Base-by-base conservation (phyloP, 2,113 vertebrate genomes). In the Urocitellus parryii region DNA sequence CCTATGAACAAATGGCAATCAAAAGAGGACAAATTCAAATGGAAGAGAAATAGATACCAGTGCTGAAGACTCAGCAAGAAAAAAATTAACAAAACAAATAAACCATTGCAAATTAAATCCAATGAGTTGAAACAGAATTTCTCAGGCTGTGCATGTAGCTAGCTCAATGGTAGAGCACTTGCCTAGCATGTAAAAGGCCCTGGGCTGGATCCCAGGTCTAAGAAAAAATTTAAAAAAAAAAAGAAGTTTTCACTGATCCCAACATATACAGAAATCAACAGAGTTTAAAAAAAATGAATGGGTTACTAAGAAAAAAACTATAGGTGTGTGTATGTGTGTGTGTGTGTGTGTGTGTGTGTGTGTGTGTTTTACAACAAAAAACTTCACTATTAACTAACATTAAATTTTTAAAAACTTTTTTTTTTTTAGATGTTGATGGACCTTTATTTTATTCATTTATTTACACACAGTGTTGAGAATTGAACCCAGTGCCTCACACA, bases 1-100 rank as follows among this genome's bases (percentile, higher is more conserved):
- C 99, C 99, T 99, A 39, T 2, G 70, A 5, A 56, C 82, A 94
- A 93, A 83, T 2, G 45, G 91, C 32, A 56, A 96, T 48, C 77
- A 97, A 58, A 93, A 88, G 48, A 89, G 68, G 78, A 91, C 34
- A 96, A 58, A 86, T 87, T 97, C 86, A 96, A 80, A 94, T 1
- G 12, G 45, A 72, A 81, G 74, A 83, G 61, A 80, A 88, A 95
- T 5, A 85, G 37, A 42, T 2, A 82, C 61, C 4, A 3, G 42
- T 13, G 61, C 37, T 29, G 63, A 63, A 88, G 45, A 67, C 11
- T 94, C 91, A 56, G 81, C 20, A 13, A 18, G 3, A n/a, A 58
- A 68, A 70, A 34, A 68, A 76, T 20, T 68, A 73, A 45, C 39
- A 20, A 16, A 27, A 63, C 61, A 63, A 63, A 27, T 63, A 63